These are phyloP conservation scores for Tragulus kanchil DNA, from an alignment of 2,113 vertebrate species.

Conservation along the genomic window DNA sequence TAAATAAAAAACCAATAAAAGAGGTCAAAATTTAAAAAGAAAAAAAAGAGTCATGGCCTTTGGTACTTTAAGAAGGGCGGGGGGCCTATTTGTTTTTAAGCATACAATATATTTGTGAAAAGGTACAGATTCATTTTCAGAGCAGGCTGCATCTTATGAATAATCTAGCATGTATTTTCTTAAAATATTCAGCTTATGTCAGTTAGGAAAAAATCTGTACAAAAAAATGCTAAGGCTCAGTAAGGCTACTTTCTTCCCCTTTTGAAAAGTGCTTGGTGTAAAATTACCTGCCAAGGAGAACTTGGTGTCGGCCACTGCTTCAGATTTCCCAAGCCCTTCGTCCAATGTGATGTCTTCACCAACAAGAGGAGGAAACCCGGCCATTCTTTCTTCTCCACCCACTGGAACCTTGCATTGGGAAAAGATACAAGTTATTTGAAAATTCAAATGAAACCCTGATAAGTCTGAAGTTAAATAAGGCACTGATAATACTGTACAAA, in stretches of 20 bases:
- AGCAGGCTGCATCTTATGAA: conserved; percentile 18
- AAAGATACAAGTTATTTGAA: not conserved
- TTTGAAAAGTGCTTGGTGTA: conserved; percentile 12
- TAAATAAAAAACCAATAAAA: no score
- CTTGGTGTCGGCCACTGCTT: conserved; percentile 94
- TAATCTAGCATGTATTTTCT: not conserved
- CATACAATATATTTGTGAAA: not conserved
- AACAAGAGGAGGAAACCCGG: conserved; percentile 91
- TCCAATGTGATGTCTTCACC: conserved; percentile 91
- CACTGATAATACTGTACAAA: not conserved
- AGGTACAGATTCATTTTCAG: conserved; percentile 21
- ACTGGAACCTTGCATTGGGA: conserved; percentile 90
- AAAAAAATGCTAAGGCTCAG: not conserved
- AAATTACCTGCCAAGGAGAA: conserved; percentile 95
- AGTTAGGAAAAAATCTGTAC: not conserved
- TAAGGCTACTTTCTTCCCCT: not conserved
- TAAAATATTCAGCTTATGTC: not conserved
- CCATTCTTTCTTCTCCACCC: conserved; percentile 95
- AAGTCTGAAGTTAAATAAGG: not conserved
- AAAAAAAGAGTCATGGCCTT: not conserved
- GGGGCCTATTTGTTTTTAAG: not conserved
- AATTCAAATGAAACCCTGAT: not conserved
- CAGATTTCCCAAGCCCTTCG: conserved; percentile 85
- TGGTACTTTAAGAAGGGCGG: not conserved
- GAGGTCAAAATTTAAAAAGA: not conserved